Evolutionary conservation across 2,797 vertebrate species (phyloP), one percentile per base, ranked within the genome.

Genomic region (Dermochelys coriacea): DNA sequence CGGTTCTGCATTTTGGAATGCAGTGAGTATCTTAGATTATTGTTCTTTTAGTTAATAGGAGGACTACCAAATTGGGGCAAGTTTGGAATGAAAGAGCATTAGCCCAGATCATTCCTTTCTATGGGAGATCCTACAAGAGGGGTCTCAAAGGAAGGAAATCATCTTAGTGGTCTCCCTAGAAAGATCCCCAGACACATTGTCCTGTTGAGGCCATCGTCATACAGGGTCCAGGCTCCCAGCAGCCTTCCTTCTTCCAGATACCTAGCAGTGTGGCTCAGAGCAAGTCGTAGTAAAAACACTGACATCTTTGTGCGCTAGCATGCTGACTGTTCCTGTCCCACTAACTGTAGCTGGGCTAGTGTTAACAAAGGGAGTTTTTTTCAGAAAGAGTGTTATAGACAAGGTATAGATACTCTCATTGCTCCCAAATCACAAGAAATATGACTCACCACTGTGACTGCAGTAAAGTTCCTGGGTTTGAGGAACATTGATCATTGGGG

Each of bases 1-100:
- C 99, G 89, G 98, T 98, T 91, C 96, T 99, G 97, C 99, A 99
- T 98, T 99, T 99, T 97, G 99, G 99, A 97, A 98, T 98, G 93
- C 99, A 99, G 99, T 99, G 98, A 99, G 98, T 98, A 98, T 97
- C 79, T 96, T 94, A 41, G 1, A 0, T 94, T 71, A 29, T 41
- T 89, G 6, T 29, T 94, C 49, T 41, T 86, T 89, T 84, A 45
- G 45, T 80, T 57, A 81, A 89, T 64, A 29, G 37, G 41, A 47
- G 86, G 25, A 1, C 34, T 80, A 1, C 29, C 78, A 1, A 34
- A 27, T 11, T 34, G 51, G 68, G 12, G 27, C 78, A 10, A 2
- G 1, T 92, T 91, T 93, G 64, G 5, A 37, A 88, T 64, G 68
- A 71, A 90, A 91, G 50, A 85, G 23, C 41, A 31, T 88, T 91